Evolutionary conservation across 2,113 vertebrate species (phyloP), one percentile per base, ranked within the genome.

Genomic region (Cnemophilus loriae): DNA sequence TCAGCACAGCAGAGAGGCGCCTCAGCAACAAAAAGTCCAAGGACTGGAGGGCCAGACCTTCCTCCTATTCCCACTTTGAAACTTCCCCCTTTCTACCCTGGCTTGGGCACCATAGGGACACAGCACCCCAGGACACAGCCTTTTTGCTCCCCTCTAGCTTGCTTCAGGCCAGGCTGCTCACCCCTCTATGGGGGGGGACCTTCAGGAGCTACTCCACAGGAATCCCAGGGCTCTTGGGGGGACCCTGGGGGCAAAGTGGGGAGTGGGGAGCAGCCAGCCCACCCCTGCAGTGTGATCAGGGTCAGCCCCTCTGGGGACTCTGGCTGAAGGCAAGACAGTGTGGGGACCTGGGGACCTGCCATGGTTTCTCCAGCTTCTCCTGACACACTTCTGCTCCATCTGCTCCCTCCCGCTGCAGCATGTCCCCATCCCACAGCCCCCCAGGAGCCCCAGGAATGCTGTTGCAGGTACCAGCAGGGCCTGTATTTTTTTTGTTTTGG

Each of bases 391-490:
- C 74, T 94, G 89, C 82, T 92, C 86, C 75, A 65, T 41, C 68
- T 32, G 50, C 71, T 91, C 68, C 68, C 59, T 77, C 56, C 47
- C 0, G 3, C 41, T 1, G 3, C 74, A 24, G 30, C 0, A 0
- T 42, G 27, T 67, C 26, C 81, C 73, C 7, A 1, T 59, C 52
- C 73, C 17, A 1, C 32, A 76, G 21, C 16, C 78, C 69, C 55
- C 42, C 19, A 37, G 26, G 5, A 11, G 26, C 24, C 2, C 2
- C 47, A 61, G 74, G 27, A 47, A 47, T 53, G 87, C 75, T 60
- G 63, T 97, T 97, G 94, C 53, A 35, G 97, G 88, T 75, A 98
- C 97, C 94, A 97, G 86, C 93, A 96, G 96, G 97, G 96, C 96
- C 97, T 97, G 94, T 97, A 90, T 96, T 91, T 65, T 64, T 11